Percentiles rank a stretch among this genome's conserved stretches.
Evolutionary conservation across 2,888 invertebrate species (phyloP).

Genomic region (Isoperla grammatica): DNA sequence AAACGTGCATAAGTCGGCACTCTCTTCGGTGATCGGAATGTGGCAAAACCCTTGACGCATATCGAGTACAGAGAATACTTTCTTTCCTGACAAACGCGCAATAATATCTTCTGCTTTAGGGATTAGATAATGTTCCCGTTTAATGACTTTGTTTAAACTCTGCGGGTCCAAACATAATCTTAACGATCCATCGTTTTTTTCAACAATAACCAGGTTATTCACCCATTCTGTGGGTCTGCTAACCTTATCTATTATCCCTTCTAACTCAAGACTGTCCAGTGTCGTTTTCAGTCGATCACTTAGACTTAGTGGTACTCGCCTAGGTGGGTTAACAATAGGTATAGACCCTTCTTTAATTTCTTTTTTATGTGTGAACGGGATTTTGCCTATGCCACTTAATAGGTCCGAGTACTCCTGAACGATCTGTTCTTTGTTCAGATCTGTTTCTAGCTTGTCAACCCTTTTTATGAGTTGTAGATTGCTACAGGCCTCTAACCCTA

Average conservation of each 20-base stretch:
- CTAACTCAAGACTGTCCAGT: no score
- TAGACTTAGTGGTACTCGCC: no score
- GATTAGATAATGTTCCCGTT: neutral
- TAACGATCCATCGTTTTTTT: conserved; percentile 3
- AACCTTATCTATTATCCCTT: neutral
- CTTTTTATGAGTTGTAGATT: no score
- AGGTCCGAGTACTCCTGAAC: no score
- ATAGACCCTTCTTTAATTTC: no score
- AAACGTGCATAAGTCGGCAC: conserved; percentile 16
- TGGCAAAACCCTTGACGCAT: conserved; percentile 20
- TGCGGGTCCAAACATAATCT: conserved; percentile 11
- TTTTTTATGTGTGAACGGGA: no score
- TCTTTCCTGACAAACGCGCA: neutral
- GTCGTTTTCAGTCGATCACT: no score
- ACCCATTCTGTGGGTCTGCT: neutral
- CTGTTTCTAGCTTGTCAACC: no score
- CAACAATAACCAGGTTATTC: conserved; percentile 2
- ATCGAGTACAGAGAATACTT: conserved; percentile 19
- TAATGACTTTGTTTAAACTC: neutral
- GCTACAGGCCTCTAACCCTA: no score
- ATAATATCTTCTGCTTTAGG: neutral
- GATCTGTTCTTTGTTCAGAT: no score
- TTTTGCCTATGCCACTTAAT: no score
- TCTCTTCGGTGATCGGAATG: conserved; percentile 10
- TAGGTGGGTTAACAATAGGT: no score